Percentiles rank a stretch among this genome's conserved stretches.
These are phyloP conservation scores for Euphonia xanthogaster DNA, from an alignment of 2,797 vertebrate species.

Conservation along the genomic window DNA sequence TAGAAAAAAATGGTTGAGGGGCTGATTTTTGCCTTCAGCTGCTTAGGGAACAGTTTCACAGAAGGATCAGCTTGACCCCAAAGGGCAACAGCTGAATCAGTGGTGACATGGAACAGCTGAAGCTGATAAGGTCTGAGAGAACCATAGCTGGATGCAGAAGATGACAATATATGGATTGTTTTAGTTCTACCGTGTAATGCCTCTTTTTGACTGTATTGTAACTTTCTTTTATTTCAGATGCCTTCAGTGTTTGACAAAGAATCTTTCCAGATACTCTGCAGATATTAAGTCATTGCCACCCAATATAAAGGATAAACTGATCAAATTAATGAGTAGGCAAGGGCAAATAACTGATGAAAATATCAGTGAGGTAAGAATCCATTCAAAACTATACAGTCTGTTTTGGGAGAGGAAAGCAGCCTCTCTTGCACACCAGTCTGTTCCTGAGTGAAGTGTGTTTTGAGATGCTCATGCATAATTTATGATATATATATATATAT, in stretches of 20 bases:
- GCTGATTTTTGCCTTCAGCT: background rate
- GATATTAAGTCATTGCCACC: constrained; percentile 82
- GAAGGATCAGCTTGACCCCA: background rate
- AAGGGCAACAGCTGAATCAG: background rate
- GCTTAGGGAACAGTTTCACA: background rate
- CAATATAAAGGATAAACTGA: constrained; percentile 83
- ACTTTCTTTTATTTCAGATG: constrained; percentile 72
- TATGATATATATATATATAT: background rate
- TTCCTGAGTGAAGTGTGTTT: background rate
- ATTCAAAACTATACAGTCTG: background rate
- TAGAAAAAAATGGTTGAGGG: background rate
- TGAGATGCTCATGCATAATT: background rate
- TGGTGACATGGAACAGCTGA: background rate
- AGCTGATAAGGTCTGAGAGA: background rate
- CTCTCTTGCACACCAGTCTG: background rate
- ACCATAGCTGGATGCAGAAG: background rate
- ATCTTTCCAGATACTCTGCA: constrained; percentile 75
- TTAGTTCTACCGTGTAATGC: background rate
- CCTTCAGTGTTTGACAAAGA: constrained; percentile 75
- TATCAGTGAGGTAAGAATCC: constrained; percentile 81
- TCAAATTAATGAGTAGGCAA: constrained; percentile 80
- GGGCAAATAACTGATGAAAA: constrained; percentile 83
- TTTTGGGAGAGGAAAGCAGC: background rate
- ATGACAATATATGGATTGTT: background rate
- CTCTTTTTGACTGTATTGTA: background rate